Base-by-base conservation (phyloP, 1,140 invertebrate genomes). In the Lamellibrachia luymesi region DNA sequence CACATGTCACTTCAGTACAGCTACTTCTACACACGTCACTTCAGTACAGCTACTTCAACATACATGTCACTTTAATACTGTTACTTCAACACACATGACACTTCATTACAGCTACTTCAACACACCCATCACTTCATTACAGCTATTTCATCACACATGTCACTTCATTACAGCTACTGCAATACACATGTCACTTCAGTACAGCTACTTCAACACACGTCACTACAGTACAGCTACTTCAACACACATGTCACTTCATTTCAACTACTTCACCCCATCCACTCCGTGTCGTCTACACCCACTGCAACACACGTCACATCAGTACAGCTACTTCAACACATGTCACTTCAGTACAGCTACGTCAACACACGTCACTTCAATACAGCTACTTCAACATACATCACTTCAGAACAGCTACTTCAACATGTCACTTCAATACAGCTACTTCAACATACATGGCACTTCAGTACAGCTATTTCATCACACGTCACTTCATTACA, bases 41-140 rank as follows among this genome's bases (percentile, higher is more conserved):
- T 38, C 38, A 38, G 38, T 38, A 38, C 38, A 38, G 38, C 38
- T 38, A 38, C 38, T 38, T 38, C 38, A 38, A 38, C 38, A 38
- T 38, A 38, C 38, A 38, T 38, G 0, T 38, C 38, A 38, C 38
- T 38, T 38, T 38, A 38, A 38, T 38, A 38, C 38, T 38, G 38
- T 98, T 94, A 99, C 98, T 99, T 97, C 10, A 91, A 51, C 91
- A 91, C 91, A 91, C 4, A 38, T 38, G 52, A 8, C 52, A 56
- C 52, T 56, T 56, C 52, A 56, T 56, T 6, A 38, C 38, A 38
- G 38, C 38, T 38, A 38, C 1, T 38, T 38, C 38, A 38, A 0
- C 38, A 38, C 38, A 38, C 1, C 1, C 1, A 1, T 38, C 38
- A 38, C 38, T 38, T 38, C 38, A 38, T 38, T 6, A 56, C 52